A percentile compares a stretch with the other conserved stretches of the same genome.
These are phyloP conservation scores for Anticlea derivata DNA, from an alignment of 2,888 invertebrate genomes.

Conservation along the genomic window DNA sequence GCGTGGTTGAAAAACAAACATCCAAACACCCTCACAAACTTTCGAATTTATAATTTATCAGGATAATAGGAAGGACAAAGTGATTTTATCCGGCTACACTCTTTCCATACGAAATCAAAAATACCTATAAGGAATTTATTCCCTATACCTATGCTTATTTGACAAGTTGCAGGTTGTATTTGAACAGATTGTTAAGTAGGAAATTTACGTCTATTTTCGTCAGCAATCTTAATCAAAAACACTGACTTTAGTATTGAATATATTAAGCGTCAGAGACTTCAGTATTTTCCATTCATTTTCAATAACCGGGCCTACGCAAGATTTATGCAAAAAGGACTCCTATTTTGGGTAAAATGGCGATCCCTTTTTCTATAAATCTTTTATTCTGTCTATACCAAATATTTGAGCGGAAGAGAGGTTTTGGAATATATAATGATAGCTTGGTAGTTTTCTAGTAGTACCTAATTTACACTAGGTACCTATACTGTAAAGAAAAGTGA, in stretches of 20 bases:
- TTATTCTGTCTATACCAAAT: constrained; percentile 26
- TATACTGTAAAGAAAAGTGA: too few relatives aligned
- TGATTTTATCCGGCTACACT: too few relatives aligned
- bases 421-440: background rate
- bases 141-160: too few relatives aligned
- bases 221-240: constrained; percentile 4
- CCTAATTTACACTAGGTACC: too few relatives aligned
- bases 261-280: constrained; percentile 12
- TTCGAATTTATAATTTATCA: too few relatives aligned
- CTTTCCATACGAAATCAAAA: too few relatives aligned
- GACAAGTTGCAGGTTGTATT: too few relatives aligned
- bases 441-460: too few relatives aligned
- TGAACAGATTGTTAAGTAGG: too few relatives aligned
- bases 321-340: constrained; percentile 31
- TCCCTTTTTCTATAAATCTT: constrained; percentile 35
- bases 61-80: too few relatives aligned
- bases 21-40: too few relatives aligned
- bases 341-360: constrained; percentile 18
- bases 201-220: constrained; percentile 6
- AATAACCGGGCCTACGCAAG: constrained; percentile 18
- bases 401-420: constrained; percentile 19
- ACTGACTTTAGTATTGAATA: constrained; percentile 10
- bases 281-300: constrained; percentile 11
- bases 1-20: background rate
- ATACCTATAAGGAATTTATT: too few relatives aligned